Percentiles rank a stretch among this genome's conserved stretches.
phyloP scores from a whole-genome alignment of 2,888 invertebrate species.

The Trissolcus brochymenae region DNA sequence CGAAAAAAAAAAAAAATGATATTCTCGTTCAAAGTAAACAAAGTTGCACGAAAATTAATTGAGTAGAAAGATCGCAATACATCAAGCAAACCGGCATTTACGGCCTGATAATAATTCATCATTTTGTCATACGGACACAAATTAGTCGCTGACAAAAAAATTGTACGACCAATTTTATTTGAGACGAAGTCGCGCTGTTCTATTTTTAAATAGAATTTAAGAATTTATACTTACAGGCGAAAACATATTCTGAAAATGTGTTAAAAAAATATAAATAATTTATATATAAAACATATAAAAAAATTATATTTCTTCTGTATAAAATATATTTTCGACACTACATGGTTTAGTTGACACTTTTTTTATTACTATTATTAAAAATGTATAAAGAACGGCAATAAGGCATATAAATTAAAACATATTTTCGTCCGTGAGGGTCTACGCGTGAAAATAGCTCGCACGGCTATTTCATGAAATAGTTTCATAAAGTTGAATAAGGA shows the following conservation, averaged over 20 bases:
- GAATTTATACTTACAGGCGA: no score
- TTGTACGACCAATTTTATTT: slow-evolving; percentile 32
- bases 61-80: slow-evolving; percentile 20
- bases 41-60: slow-evolving; percentile 26
- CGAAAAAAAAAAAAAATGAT: no score
- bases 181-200: slow-evolving; percentile 18
- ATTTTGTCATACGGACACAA: slow-evolving; percentile 13
- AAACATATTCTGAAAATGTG: no score
- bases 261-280: no score
- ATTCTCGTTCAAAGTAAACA: slow-evolving; percentile 2
- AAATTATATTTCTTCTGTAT: no score
- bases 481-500: slow-evolving; percentile 31
- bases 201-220: slow-evolving; percentile 39
- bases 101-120: slow-evolving; percentile 26
- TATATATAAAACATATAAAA: no score
- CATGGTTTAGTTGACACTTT: no score
- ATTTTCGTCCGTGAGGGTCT: no score
- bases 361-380: no score
- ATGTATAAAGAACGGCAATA: no score
- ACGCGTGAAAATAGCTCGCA: slow-evolving; percentile 26
- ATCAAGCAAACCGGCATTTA: slow-evolving; percentile 14
- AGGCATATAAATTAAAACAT: no score
- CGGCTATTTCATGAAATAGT: slow-evolving; percentile 23
- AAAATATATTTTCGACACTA: no score
- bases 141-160: slow-evolving; percentile 18